Evolutionary conservation across 2,888 invertebrate species (phyloP).

Genomic region (Hypsopygia costalis): DNA sequence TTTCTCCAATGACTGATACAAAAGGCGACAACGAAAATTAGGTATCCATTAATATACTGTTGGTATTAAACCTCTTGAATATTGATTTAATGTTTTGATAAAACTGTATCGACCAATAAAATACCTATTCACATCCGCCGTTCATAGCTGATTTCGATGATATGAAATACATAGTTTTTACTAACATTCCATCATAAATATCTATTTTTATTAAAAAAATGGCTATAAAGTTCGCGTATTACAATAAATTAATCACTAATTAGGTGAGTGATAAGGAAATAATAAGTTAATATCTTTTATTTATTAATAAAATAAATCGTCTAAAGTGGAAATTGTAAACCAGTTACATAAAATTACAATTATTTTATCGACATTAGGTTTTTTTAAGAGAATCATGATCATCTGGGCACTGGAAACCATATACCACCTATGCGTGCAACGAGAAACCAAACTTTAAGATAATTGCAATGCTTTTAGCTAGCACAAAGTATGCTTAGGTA

Average conservation of each 20-base stretch:
- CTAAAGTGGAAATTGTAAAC: slow-evolving; percentile 2
- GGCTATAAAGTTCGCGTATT: not conserved
- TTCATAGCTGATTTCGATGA: not conserved
- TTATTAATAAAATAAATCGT: not conserved
- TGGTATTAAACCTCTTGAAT: not conserved
- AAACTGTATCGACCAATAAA: slow-evolving; percentile 1
- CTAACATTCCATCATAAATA: slow-evolving; percentile 1
- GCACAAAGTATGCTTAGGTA: no score
- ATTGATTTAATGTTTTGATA: slow-evolving; percentile 5
- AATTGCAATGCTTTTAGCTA: no score
- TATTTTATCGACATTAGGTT: not conserved
- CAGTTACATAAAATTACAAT: slow-evolving; percentile 5
- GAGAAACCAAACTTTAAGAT: no score
- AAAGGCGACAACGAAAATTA: no score
- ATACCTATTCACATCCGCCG: slow-evolving; percentile 2
- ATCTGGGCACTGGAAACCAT: no score
- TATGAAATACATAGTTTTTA: not conserved
- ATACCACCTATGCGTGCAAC: no score
- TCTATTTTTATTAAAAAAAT: slow-evolving; percentile 3
- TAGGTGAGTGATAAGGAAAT: slow-evolving; percentile 1
- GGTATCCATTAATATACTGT: not conserved
- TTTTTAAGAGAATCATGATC: no score
- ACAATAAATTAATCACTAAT: slow-evolving; percentile 3
- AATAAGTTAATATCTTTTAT: slow-evolving; percentile 2
- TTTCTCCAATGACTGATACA: no score